Percentiles rank a stretch among this genome's conserved stretches.
These are phyloP conservation scores for Eristalis pertinax DNA, from an alignment of 2,888 invertebrate genomes.

Conservation along the genomic window DNA sequence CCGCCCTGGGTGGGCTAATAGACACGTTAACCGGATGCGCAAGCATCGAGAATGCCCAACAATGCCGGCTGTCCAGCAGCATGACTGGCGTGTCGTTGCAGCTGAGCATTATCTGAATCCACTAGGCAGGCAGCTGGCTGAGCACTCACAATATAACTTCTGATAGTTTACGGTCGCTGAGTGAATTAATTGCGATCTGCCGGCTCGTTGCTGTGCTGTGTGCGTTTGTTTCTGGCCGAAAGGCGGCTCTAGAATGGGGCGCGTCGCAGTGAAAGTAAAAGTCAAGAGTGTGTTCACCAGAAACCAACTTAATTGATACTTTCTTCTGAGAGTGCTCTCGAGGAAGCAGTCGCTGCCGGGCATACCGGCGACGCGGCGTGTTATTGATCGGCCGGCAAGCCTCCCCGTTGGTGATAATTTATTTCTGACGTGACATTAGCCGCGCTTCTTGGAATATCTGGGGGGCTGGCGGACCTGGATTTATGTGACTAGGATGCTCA, in stretches of 20 bases:
- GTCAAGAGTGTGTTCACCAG: neutral
- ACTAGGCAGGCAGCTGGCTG: neutral
- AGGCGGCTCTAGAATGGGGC: slow-evolving; percentile 31
- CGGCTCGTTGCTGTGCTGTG: neutral
- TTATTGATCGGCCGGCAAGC: neutral
- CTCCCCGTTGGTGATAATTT: neutral
- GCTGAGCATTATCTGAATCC: neutral
- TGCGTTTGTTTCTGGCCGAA: neutral
- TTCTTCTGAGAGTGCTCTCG: neutral
- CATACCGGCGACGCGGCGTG: neutral
- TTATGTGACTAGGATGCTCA: neutral
- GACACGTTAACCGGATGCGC: neutral
- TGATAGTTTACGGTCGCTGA: neutral
- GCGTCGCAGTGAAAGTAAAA: slow-evolving; percentile 38
- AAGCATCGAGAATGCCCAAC: neutral
- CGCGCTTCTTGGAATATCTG: neutral
- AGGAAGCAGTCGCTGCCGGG: neutral
- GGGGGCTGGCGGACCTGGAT: neutral
- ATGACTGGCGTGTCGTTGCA: neutral
- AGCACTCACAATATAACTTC: neutral
- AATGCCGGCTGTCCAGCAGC: neutral
- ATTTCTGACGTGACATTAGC: neutral
- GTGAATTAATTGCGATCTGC: neutral
- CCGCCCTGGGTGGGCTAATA: neutral
- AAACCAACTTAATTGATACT: slow-evolving; percentile 8